Conservation (phyloP, 1,140 invertebrate genomes). For the Dendrolimus kikuchii region DNA sequence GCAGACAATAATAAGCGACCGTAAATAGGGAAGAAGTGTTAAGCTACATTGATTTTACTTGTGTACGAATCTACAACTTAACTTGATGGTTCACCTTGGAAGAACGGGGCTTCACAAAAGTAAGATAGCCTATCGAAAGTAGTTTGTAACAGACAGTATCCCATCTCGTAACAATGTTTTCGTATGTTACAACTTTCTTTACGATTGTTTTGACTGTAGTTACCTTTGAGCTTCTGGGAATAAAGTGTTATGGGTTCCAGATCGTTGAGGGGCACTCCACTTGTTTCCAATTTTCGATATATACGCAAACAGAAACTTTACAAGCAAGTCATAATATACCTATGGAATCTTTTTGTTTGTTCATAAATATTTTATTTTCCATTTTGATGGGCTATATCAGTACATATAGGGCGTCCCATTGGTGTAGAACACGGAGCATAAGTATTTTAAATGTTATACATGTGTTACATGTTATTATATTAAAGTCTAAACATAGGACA, state of each 20-base stretch:
- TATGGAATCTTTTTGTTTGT: conserved; percentile 7
- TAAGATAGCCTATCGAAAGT: conserved; percentile 44
- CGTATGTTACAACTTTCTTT: conserved; percentile 32
- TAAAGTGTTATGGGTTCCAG: conserved; percentile 9
- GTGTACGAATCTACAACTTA: conserved; percentile 16
- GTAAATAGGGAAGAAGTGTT: conserved; percentile 24
- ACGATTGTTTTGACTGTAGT: conserved; percentile 25
- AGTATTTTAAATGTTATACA: background rate
- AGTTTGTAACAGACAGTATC: conserved; percentile 41
- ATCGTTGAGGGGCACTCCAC: conserved; percentile 5
- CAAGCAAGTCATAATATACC: conserved; percentile 7
- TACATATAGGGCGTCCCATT: too few species aligned
- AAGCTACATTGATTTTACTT: conserved; percentile 33
- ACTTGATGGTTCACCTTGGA: conserved; percentile 19
- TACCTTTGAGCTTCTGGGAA: conserved; percentile 6
- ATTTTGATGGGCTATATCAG: background rate
- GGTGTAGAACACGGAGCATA: background rate
- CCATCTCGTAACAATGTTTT: conserved; percentile 27
- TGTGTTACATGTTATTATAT: too few species aligned
- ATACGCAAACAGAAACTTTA: conserved; percentile 9
- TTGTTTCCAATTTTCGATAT: background rate
- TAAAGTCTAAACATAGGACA: too few species aligned
- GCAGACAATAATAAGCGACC: too few species aligned
- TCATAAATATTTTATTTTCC: conserved; percentile 5
- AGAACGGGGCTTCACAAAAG: conserved; percentile 22